Evolutionary conservation across 2,888 invertebrate species (phyloP), one percentile per base, ranked within the genome.

Genomic region (Drosophila ezoana): DNA sequence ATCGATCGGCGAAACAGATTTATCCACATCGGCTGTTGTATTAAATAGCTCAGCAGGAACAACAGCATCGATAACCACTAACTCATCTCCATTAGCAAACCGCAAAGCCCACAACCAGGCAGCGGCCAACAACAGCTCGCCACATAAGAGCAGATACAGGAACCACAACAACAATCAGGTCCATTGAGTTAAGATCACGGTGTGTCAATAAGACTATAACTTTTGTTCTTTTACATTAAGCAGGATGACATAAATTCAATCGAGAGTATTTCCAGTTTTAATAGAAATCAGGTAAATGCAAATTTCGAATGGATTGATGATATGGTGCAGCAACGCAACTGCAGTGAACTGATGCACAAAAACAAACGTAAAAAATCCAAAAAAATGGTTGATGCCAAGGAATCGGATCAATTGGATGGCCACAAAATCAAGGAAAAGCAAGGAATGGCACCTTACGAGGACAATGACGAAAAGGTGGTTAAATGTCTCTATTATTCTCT

Each of bases 401-500:
- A 76, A 51, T 44, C 79, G 13, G 91, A 90, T 70, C 89, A 90
- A 52, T 60, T 89, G 16, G 90, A 90, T 76, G 90, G 85, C 11
- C 68, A 71, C 18, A 82, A 88, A 32, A 72, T 67, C 3, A 60
- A 52, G 14, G 51, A 58, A 9, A 71, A 63, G 23, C 81, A 76
- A 43, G 79, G 83, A 10, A 69, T 76, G 51, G 62, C 77, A 44
- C 41, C 32, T 5, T 75, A 81, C 14, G 82, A 87, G 18, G 83
- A 81, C 40, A 67, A 75, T 33, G 91, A 92, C 57, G 91, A 92
- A 35, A 91, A 91, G 62, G 84, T 91, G 40, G 91, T 92, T 14
- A 92, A 91, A 73, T 92, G 92, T 80, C 85, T 92, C 20, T 92
- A 92, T 72, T 92, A 91, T 72, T 90, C 92, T 35, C 82, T 92